These are phyloP conservation scores for Labroides dimidiatus DNA, from an alignment of 2,797 vertebrate species.

Conservation along the genomic window DNA sequence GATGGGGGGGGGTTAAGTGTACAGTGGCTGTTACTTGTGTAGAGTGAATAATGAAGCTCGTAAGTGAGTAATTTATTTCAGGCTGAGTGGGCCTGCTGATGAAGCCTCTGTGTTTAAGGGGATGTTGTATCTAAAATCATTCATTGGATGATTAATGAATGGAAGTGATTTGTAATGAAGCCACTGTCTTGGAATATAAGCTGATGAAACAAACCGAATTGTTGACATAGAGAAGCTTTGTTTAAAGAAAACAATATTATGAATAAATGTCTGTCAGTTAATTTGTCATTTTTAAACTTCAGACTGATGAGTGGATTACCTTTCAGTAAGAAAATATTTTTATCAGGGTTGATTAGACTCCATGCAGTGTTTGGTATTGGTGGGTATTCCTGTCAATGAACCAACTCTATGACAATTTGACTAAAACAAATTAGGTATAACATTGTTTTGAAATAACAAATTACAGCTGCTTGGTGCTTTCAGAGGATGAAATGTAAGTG, in stretches of 20 bases:
- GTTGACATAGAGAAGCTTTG: constrained; percentile 22
- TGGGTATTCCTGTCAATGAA: neutral
- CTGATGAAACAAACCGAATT: constrained; percentile 48
- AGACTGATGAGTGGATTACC: neutral
- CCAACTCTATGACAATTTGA: too few species aligned
- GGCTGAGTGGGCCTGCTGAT: constrained; percentile 57
- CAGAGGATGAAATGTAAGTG: too few species aligned
- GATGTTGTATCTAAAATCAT: constrained; percentile 23
- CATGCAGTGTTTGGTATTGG: neutral
- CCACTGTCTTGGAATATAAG: constrained; percentile 33
- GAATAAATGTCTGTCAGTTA: neutral
- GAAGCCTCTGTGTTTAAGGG: constrained; percentile 44
- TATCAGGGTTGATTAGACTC: neutral
- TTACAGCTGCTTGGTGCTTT: too few species aligned
- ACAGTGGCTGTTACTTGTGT: constrained; percentile 56
- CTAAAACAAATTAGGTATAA: too few species aligned
- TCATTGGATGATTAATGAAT: constrained; percentile 33
- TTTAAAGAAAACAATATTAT: constrained; percentile 33
- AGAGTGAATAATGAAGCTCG: constrained; percentile 61
- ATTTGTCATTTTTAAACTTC: neutral
- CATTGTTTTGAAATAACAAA: too few species aligned
- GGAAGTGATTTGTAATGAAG: constrained; percentile 40
- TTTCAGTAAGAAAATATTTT: neutral
- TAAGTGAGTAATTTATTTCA: constrained; percentile 63
- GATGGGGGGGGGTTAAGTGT: constrained; percentile 9